Base-by-base conservation (phyloP, 2,113 vertebrate species). In the Panthera uncia region DNA sequence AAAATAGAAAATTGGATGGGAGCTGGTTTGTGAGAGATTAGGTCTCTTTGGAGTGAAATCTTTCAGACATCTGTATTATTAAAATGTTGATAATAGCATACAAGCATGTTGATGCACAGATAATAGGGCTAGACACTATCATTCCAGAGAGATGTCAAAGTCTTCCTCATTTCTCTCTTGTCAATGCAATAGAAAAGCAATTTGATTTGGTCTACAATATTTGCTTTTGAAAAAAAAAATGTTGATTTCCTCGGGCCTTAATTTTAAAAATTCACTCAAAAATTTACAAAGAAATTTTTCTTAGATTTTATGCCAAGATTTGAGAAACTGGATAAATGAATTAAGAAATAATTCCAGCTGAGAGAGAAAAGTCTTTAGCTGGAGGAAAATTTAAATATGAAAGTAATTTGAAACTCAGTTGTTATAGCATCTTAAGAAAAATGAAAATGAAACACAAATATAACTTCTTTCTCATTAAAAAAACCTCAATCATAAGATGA, bases 371-470 rank as follows among this genome's bases (percentile, higher is more conserved):
- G 0, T 69, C 57, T 94, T 97, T 96, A 96, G 88, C 74, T n/a
- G 52, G 33, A 97, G 5, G 3, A 97, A 96, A 96, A 97, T 96
- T 97, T 98, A 98, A 98, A 97, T 97, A 96, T 16, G 9, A 96
- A 93, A 96, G 11, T 80, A 89, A 95, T 97, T 93, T 97, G 91
- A 98, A 98, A 94, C 68, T 91, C 36, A 96, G 91, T 96, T 48
- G 88, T 66, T 61, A 66, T 12, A 25, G 9, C 10, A 61, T 89
- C 23, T 78, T 50, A 84, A 89, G 27, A 89, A 93, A 93, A 90
- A 69, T 31, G 74, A 38, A 93, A 93, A 61, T 76, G 23, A 89
- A 82, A 76, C 14, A 78, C 14, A 81, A 95, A 69, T 78, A 61
- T 48, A 93, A 9, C 2, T 69, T 89, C 27, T 78, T 78, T 50